Percentiles rank a stretch among this genome's conserved stretches.
phyloP scores from a whole-genome alignment of 2,797 vertebrate species.

The Malurus leucopterus region DNA sequence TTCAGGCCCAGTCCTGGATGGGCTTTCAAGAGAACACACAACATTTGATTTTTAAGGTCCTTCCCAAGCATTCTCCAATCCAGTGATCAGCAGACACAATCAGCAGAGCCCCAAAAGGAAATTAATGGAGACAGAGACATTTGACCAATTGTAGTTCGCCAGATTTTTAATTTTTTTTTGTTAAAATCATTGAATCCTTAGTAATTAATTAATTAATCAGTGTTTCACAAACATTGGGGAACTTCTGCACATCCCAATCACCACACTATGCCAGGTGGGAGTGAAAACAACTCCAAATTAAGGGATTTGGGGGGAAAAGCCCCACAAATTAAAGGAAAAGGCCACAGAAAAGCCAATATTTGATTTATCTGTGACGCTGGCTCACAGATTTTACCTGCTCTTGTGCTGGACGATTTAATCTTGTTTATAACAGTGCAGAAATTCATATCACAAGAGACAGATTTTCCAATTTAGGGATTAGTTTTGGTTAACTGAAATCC shows the following conservation, averaged over 20 bases:
- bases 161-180: fast-evolving
- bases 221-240: not conserved
- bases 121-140: not conserved
- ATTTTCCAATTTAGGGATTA: not conserved
- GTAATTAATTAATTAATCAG: not conserved
- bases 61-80: not conserved
- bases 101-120: not conserved
- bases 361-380: fast-evolving
- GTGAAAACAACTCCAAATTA: not conserved
- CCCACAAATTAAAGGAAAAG: not conserved
- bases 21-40: not conserved
- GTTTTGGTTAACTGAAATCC: not conserved
- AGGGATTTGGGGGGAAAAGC: fast-evolving
- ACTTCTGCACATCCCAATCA: not conserved
- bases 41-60: not conserved
- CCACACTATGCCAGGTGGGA: not conserved
- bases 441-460: not conserved
- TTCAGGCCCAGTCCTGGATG: not conserved
- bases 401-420: not conserved
- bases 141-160: not conserved
- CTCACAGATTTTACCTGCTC: fast-evolving
- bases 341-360: not conserved
- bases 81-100: not conserved
- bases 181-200: not conserved
- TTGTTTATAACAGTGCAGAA: not conserved